A percentile compares a stretch with the other conserved stretches of the same genome.
These are phyloP conservation scores for Mya arenaria DNA, from an alignment of 1,140 invertebrate species.

Conservation along the genomic window DNA sequence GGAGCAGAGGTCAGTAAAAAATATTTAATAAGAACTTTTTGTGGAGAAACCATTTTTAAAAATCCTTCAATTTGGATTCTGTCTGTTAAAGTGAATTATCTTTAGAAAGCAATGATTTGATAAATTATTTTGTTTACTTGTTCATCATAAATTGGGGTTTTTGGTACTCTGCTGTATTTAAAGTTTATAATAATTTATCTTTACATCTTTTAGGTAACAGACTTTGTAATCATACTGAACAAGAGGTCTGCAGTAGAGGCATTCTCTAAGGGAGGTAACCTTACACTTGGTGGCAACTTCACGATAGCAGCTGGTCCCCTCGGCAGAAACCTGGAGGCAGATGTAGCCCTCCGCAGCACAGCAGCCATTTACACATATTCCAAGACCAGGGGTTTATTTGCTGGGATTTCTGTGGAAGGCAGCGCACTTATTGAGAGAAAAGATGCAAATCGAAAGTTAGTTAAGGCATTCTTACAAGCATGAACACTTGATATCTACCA, in stretches of 20 bases:
- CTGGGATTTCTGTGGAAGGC: slow-evolving; percentile 78
- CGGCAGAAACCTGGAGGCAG: slow-evolving; percentile 76
- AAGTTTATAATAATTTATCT: background rate
- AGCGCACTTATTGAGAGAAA: slow-evolving; percentile 78
- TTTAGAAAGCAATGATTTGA: no score
- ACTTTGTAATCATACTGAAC: slow-evolving; percentile 79
- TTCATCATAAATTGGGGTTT: no score
- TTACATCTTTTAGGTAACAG: slow-evolving; percentile 70
- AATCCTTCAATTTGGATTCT: no score
- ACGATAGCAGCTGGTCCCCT: slow-evolving; percentile 77
- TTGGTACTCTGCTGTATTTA: background rate
- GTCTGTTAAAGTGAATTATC: no score
- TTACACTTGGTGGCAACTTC: slow-evolving; percentile 79
- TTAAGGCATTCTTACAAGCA: no score
- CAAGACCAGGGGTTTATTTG: slow-evolving; percentile 79
- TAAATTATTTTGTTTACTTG: no score
- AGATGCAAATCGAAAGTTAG: slow-evolving; percentile 79
- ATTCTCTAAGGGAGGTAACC: slow-evolving; percentile 79
- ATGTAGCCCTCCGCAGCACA: slow-evolving; percentile 73
- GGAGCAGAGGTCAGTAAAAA: slow-evolving; percentile 73
- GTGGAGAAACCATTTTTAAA: no score
- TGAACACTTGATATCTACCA: no score
- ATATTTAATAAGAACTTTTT: no score
- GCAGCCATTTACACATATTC: slow-evolving; percentile 79
- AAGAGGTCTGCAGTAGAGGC: slow-evolving; percentile 74